These are phyloP conservation scores for Miltochrista miniata DNA, from an alignment of 2,888 invertebrate genomes.

Conservation along the genomic window DNA sequence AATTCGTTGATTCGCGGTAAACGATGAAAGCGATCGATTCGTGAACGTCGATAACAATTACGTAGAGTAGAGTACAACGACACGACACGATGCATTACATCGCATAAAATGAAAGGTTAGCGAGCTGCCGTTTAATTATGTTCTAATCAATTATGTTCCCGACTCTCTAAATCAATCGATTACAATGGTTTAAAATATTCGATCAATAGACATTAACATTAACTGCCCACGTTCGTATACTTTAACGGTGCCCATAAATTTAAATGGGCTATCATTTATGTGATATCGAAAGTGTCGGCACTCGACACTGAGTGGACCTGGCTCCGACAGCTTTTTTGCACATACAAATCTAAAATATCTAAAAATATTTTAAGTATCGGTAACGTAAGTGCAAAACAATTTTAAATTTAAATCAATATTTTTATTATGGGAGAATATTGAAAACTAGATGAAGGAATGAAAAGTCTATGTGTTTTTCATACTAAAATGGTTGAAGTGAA, in stretches of 20 bases:
- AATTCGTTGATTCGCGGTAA: not conserved
- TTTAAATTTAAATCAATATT: no score
- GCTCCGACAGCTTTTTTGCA: not conserved
- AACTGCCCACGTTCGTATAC: conserved; percentile 1
- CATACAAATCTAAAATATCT: not conserved
- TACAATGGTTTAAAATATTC: conserved; percentile 8
- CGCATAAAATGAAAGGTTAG: conserved; percentile 7
- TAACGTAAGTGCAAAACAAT: no score
- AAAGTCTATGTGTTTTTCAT: no score
- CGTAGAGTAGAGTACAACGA: not conserved
- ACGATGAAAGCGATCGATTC: not conserved
- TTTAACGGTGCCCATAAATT: conserved; percentile 1
- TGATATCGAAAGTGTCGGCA: not conserved
- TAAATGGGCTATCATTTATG: not conserved
- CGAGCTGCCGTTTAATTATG: conserved; percentile 3
- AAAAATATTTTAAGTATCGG: not conserved
- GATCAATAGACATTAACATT: conserved; percentile 3
- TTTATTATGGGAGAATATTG: no score
- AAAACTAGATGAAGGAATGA: no score
- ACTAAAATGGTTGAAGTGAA: no score
- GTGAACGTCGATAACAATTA: not conserved
- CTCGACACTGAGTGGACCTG: not conserved
- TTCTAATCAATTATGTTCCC: conserved; percentile 14
- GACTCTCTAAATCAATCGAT: conserved; percentile 16
- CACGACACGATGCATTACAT: not conserved